Percentiles rank a stretch among this genome's conserved stretches.
Conservation (phyloP, 2,113 vertebrate genomes). For the Pristiophorus japonicus region DNA sequence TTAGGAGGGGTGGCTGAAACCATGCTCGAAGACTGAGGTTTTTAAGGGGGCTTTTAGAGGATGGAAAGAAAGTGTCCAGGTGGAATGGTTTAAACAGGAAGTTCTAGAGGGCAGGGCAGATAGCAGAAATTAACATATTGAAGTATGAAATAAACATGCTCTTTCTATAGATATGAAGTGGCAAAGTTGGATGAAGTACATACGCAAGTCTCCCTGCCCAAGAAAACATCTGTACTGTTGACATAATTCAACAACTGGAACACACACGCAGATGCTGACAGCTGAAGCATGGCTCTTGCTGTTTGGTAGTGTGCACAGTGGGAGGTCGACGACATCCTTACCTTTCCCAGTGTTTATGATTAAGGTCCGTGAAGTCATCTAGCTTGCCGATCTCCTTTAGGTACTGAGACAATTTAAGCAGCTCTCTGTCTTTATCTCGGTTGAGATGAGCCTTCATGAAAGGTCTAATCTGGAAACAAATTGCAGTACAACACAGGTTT, state of each 20-base stretch:
- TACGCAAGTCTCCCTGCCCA: neutral
- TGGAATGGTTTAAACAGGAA: neutral
- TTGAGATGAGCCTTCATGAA: slow-evolving; percentile 99
- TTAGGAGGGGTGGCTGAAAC: neutral
- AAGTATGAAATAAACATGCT: neutral
- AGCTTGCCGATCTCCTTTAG: slow-evolving; percentile 96
- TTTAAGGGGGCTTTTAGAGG: neutral
- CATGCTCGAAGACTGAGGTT: neutral
- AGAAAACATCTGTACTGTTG: neutral
- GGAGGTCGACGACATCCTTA: slow-evolving; percentile 48
- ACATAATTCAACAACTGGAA: neutral
- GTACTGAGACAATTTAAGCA: slow-evolving; percentile 94
- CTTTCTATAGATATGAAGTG: neutral
- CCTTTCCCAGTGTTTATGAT: slow-evolving; percentile 99
- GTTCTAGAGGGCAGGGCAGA: neutral
- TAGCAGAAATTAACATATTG: neutral
- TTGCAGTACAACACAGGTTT: neutral
- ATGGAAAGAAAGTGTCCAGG: neutral
- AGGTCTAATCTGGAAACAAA: slow-evolving; percentile 75
- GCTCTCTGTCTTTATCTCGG: slow-evolving; percentile 91
- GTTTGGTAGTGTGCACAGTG: neutral
- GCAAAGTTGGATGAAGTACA: neutral
- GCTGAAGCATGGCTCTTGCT: neutral
- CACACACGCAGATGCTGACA: neutral
- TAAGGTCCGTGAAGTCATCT: slow-evolving; percentile 87